Percentiles rank a stretch among this genome's conserved stretches.
These are phyloP conservation scores for Cricetomys ansorgei DNA, from an alignment of 2,113 vertebrate genomes.

Conservation along the genomic window DNA sequence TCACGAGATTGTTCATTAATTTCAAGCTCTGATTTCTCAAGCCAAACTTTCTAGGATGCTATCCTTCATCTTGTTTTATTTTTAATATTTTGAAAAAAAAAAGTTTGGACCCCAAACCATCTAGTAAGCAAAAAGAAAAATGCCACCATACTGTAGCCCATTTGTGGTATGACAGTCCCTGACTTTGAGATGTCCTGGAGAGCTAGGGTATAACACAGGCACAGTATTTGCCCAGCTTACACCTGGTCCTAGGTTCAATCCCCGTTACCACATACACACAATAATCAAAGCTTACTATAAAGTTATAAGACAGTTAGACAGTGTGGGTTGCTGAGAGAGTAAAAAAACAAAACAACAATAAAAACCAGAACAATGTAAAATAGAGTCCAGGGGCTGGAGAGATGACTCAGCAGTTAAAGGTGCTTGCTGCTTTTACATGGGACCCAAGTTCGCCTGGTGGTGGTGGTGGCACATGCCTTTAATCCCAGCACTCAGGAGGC, in stretches of 20 bases:
- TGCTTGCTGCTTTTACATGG: neutral
- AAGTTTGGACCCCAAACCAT: neutral
- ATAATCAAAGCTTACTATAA: too few species aligned
- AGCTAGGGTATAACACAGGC: neutral
- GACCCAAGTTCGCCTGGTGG: too few species aligned
- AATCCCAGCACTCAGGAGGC: too few species aligned
- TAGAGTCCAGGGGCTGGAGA: neutral
- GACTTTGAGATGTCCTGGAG: neutral
- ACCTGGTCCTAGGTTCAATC: neutral
- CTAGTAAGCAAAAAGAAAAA: neutral
- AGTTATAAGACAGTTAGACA: neutral
- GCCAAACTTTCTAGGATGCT: neutral
- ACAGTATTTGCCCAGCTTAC: neutral
- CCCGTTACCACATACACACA: neutral
- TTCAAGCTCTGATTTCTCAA: neutral
- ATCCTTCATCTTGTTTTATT: neutral
- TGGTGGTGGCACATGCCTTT: too few species aligned
- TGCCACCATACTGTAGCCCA: neutral
- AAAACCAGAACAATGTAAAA: neutral
- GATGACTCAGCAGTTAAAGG: neutral
- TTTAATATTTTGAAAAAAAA: neutral
- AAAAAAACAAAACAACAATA: neutral
- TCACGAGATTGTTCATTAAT: neutral
- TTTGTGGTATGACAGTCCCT: neutral
- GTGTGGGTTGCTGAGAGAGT: neutral